Evolutionary conservation across 2,888 invertebrate species (phyloP).

Genomic region (Eristalis pertinax): DNA sequence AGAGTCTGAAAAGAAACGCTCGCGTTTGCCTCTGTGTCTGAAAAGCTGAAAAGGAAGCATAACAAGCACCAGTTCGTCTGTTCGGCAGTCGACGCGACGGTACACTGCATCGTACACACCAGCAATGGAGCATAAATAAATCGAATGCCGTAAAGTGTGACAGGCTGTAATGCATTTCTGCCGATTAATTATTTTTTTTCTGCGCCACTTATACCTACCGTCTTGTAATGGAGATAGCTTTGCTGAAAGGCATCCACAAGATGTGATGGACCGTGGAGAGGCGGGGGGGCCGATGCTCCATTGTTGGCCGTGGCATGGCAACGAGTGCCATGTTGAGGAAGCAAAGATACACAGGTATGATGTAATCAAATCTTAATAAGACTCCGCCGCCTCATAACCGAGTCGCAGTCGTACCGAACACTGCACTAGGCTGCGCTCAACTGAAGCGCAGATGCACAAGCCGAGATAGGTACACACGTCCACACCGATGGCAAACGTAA

Average conservation of each 20-base stretch:
- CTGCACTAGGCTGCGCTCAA: conserved; percentile 60
- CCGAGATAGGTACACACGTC: conserved; percentile 36
- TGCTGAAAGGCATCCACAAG: conserved; percentile 56
- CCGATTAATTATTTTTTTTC: conserved; percentile 60
- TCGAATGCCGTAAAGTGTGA: conserved; percentile 68
- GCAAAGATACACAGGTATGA: conserved; percentile 45
- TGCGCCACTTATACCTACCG: conserved; percentile 43
- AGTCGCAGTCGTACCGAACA: conserved; percentile 17
- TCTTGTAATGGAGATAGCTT: conserved; percentile 59
- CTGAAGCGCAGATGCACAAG: conserved; percentile 61
- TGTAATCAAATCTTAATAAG: conserved; percentile 52
- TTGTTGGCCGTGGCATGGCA: background rate
- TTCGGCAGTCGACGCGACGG: background rate
- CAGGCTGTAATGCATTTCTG: conserved; percentile 63
- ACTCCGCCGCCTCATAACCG: conserved; percentile 36
- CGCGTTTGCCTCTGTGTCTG: too few relatives aligned
- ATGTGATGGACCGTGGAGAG: conserved; percentile 6
- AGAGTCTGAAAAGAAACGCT: conserved; percentile 11
- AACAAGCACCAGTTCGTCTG: conserved; percentile 16
- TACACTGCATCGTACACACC: background rate
- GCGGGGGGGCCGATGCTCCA: background rate
- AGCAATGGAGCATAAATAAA: conserved; percentile 65
- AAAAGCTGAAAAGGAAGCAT: conserved; percentile 54
- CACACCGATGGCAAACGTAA: conserved; percentile 46
- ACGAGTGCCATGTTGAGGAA: conserved; percentile 46